Percentiles rank a stretch among this genome's conserved stretches.
phyloP scores from a whole-genome alignment of 2,797 vertebrate genomes.

The Prunella strophiata region DNA sequence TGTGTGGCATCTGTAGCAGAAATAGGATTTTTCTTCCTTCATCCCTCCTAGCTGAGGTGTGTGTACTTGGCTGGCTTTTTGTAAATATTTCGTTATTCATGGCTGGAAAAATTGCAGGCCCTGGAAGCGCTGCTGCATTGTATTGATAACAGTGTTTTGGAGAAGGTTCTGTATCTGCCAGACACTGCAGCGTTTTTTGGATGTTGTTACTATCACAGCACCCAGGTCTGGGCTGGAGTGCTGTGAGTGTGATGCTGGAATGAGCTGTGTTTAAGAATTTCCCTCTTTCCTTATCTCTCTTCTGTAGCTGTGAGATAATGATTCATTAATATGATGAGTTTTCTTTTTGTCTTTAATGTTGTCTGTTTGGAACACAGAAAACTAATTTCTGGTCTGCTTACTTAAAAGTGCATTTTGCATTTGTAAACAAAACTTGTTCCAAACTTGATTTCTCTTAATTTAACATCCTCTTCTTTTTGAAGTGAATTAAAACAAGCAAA shows the following conservation, averaged over 20 bases:
- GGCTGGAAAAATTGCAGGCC: background rate
- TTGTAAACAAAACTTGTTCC: background rate
- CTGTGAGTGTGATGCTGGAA: background rate
- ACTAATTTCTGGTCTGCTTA: background rate
- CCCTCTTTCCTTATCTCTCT: background rate
- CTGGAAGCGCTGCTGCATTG: background rate
- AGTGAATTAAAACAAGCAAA: background rate
- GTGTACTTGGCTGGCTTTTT: background rate
- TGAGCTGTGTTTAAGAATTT: background rate
- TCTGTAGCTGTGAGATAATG: background rate
- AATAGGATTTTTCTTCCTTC: background rate
- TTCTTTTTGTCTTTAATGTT: background rate
- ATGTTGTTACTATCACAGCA: background rate
- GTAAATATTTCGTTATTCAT: background rate
- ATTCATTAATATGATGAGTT: background rate
- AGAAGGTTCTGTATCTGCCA: background rate
- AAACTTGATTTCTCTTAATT: background rate
- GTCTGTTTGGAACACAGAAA: background rate
- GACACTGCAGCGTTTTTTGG: background rate
- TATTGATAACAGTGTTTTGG: conserved; percentile 7
- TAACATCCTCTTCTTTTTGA: background rate
- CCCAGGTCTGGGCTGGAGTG: background rate
- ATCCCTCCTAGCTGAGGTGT: background rate
- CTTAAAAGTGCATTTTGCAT: background rate
- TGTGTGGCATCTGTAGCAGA: background rate